These are phyloP conservation scores for Tetramorium alpestre DNA, from an alignment of 1,140 invertebrate genomes.

Conservation along the genomic window DNA sequence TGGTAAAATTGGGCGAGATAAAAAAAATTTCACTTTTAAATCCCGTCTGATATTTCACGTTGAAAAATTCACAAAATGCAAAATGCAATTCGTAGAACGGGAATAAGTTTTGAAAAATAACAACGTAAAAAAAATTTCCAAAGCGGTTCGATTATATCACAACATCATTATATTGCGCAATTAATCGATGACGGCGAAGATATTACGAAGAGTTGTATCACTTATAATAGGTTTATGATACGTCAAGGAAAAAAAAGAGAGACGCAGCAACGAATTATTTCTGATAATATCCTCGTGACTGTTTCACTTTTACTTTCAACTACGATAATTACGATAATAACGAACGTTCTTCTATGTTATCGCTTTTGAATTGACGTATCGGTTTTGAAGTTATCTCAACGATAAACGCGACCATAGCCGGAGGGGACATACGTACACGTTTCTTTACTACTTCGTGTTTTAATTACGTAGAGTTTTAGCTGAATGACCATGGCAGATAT, in stretches of 20 bases:
- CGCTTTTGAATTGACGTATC: background rate
- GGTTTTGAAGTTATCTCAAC: background rate
- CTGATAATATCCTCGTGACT: background rate
- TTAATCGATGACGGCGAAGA: background rate
- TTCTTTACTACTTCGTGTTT: background rate
- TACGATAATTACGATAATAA: constrained; percentile 38
- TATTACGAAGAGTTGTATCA: background rate
- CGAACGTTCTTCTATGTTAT: background rate
- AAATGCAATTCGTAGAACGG: background rate
- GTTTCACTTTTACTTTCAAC: background rate
- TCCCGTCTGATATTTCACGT: background rate
- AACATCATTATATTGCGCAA: background rate
- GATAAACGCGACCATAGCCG: background rate
- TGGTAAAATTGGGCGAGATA: background rate
- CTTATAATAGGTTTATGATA: background rate
- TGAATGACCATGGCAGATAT: background rate
- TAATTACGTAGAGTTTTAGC: background rate
- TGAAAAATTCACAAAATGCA: background rate
- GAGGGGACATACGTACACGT: background rate
- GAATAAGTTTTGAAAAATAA: constrained; percentile 17
- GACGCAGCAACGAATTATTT: constrained; percentile 5
- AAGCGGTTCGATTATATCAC: background rate
- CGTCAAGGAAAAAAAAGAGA: background rate
- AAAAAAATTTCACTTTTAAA: background rate
- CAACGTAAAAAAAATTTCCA: background rate